phyloP scores from a whole-genome alignment of 1,140 invertebrate genomes.

The Drosophila kikkawai region DNA sequence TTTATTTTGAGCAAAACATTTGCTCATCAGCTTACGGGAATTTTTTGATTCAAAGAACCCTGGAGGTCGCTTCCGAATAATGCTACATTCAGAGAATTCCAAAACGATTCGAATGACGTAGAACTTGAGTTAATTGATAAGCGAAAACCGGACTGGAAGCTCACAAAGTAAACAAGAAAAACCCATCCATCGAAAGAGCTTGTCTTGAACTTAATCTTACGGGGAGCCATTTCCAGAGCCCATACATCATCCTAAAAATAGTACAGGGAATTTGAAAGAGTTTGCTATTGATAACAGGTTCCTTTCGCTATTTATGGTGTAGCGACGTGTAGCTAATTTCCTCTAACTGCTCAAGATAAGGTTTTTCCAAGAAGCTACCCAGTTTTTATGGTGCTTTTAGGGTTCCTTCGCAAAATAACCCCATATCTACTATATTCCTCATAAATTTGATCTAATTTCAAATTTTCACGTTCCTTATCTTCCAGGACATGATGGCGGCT shows the following conservation, averaged over 20 bases:
- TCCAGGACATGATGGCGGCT: conserved; percentile 91
- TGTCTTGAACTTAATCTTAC: conserved; percentile 3
- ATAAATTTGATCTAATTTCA: background rate
- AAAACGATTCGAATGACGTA: conserved; percentile 6
- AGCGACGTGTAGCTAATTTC: background rate
- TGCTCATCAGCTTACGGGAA: background rate
- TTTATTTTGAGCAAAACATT: conserved; percentile 9
- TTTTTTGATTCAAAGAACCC: conserved; percentile 8
- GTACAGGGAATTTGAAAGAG: background rate
- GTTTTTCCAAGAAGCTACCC: background rate
- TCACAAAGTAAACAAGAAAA: conserved; percentile 8
- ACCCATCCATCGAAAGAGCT: conserved; percentile 6
- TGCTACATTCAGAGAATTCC: conserved; percentile 4
- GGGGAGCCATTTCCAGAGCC: background rate
- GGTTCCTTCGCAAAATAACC: background rate
- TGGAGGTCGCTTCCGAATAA: conserved; percentile 1
- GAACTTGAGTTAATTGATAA: conserved; percentile 4
- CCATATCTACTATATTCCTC: background rate
- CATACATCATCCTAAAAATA: conserved; percentile 13
- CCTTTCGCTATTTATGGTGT: background rate
- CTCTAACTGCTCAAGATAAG: background rate
- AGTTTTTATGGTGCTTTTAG: background rate
- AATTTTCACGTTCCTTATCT: conserved; percentile 44
- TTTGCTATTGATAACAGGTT: background rate
- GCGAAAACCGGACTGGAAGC: conserved; percentile 13